Base-by-base conservation (phyloP, 2,888 invertebrate genomes). In the Limenitis camilla region DNA sequence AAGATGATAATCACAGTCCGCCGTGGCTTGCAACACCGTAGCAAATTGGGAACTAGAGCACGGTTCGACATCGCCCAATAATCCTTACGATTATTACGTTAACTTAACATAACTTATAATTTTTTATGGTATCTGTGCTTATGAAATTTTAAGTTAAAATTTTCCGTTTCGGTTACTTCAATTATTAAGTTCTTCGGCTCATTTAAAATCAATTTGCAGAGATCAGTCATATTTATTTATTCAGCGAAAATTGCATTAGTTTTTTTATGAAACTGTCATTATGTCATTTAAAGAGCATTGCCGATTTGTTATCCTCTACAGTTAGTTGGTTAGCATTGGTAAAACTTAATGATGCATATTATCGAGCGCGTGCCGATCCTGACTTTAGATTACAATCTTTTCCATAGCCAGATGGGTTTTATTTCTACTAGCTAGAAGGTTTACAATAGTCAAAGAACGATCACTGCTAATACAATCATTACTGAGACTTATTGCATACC, bases 21-120 rank as follows among this genome's bases (percentile, higher is more conserved):
- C 53, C 61, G 59, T 39, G 44, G 58, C 62, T 81, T 77, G 72
- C 76, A 81, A 72, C 80, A 84, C 70, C 67, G 68, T 68, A 63
- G 57, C 72, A 63, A 76, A 76, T 77, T 63, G 62, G 62, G 62
- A 67, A 75, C 72, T 72, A 75, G 76, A 66, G 58, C 57, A 63
- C 71, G 72, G 69, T 61, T 63, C 61, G 68, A 39, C 52, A 53
- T 56, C 46, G 50, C 47, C 28, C 31, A 36, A 43, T 53, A 53
- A 40, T 44, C 35, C 40, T 43, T 40, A 39, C 33, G 31, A 19
- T 19, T 19, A 19, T 19, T 19, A 19, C 19, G 19, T 19, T 19
- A 19, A 19, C 3, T 19, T 19, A 19, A 19, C 1, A 19, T 19
- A 19, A 19, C 19, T 19, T 19, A 19, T 19, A 19, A 19, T 19